Base-by-base conservation (phyloP, 2,888 invertebrate species). In the Chrysodeixis includens region DNA sequence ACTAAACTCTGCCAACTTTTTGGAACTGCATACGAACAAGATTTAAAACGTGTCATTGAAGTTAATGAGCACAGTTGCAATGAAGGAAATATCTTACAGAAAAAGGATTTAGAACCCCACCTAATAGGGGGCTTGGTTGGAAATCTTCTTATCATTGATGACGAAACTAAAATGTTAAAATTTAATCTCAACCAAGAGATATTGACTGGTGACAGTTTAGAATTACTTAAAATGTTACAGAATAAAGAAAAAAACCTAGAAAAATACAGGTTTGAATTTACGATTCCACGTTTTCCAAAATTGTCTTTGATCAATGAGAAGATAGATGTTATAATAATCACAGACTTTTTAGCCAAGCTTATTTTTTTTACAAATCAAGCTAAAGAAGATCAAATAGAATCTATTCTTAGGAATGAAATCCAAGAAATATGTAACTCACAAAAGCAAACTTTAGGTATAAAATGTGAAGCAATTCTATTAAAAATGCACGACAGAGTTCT, bases 351-450 rank as follows among this genome's bases (percentile, higher is more conserved):
- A 7, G 10, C 2, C 8, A 64, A 74, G 22, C 66, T 82, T 14
- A 53, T 52, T 16, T 76, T 83, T 67, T 80, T 73, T 52, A 80
- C 82, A 6, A 79, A 81, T 69, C 82, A 83, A 69, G 76, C 74
- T 1, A 72, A 65, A 32, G 81, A 83, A 60, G 76, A 77, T 18
- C 66, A 71, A 5, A 71, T 83, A 16, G 80, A 81, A 77, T 54
- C 9, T 0, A 55, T 79, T 58, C 57, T 78, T 12, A 81, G 76
- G 55, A 55, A 66, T 7, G 78, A 82, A 67, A 76, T 82, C 1
- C 60, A 62, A 9, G 30, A 57, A 35, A 57, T 65, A 20, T 54
- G 49, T 40, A 59, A 44, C 52, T n/a, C 7, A 40, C 40, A 6
- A n/a, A n/a, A n/a, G 0, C n/a, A n/a, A 40, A 40, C 40, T 1